These are phyloP conservation scores for Peromyscus nudipes DNA, from an alignment of 2,797 vertebrate genomes.

Conservation along the genomic window DNA sequence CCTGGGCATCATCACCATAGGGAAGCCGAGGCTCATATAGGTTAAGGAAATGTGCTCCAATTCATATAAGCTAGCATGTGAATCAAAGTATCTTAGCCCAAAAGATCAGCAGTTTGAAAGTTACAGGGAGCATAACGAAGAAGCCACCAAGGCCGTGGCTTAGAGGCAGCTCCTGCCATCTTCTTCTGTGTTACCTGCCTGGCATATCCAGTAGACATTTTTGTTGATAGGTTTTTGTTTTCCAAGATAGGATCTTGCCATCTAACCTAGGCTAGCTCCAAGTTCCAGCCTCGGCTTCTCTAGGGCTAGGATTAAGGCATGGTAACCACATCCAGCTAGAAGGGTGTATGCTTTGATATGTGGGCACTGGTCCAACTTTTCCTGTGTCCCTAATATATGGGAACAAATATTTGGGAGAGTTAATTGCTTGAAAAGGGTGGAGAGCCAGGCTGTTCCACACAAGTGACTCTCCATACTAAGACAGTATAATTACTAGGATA, in stretches of 20 bases:
- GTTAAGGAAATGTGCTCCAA: not conserved
- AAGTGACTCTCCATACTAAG: not conserved
- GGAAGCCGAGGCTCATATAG: not conserved
- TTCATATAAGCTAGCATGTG: not conserved
- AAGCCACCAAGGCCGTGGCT: not conserved
- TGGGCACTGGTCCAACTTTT: not conserved
- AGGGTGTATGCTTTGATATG: not conserved
- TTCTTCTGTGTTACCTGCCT: not conserved
- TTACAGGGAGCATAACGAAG: not conserved
- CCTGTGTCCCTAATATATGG: not conserved
- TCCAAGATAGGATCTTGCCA: not conserved
- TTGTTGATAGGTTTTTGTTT: not conserved
- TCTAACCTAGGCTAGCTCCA: not conserved
- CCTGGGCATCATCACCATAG: not conserved
- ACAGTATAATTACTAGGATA: not conserved
- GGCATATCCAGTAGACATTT: not conserved
- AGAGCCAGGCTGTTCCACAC: not conserved
- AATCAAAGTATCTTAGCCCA: not conserved
- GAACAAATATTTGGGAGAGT: not conserved
- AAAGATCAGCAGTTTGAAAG: not conserved
- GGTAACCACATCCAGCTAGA: too few relatives aligned
- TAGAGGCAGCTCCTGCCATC: not conserved
- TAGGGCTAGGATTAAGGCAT: not conserved
- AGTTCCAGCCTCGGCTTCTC: not conserved
- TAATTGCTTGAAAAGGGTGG: not conserved